Evolutionary conservation across 2,113 vertebrate species (phyloP).

Genomic region (Ondatra zibethicus): DNA sequence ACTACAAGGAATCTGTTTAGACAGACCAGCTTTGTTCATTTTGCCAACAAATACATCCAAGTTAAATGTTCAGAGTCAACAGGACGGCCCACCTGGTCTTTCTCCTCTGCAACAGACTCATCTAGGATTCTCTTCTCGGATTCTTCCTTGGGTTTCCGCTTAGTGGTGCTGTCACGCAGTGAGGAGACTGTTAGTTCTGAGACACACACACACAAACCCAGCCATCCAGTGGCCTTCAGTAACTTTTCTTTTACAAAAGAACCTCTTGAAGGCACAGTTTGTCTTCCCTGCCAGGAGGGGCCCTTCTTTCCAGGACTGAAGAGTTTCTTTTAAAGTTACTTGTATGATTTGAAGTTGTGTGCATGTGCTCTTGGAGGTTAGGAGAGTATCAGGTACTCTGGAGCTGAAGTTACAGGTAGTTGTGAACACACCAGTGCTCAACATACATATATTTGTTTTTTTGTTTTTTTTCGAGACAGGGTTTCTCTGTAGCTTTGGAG

Average conservation of each 20-base stretch:
- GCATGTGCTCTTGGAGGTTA: not conserved
- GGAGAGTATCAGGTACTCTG: not conserved
- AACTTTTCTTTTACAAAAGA: not conserved
- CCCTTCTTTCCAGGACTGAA: not conserved
- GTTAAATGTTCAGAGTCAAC: not conserved
- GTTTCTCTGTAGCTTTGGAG: no score
- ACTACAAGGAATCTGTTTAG: not conserved
- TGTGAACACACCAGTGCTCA: not conserved
- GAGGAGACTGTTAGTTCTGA: conserved; percentile 1
- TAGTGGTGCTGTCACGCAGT: conserved; percentile 64
- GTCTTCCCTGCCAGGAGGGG: not conserved
- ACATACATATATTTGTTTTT: not conserved
- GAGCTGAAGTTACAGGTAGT: not conserved
- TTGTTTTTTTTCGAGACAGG: no score
- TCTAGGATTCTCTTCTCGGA: not conserved
- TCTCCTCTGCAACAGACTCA: conserved; percentile 37
- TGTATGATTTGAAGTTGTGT: not conserved
- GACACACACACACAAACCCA: not conserved
- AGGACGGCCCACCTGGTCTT: conserved; percentile 66
- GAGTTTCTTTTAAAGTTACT: not conserved
- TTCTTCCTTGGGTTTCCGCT: conserved; percentile 71
- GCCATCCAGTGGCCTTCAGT: not conserved
- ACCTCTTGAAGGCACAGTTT: not conserved
- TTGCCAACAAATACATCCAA: not conserved
- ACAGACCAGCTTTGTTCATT: not conserved